phyloP scores from a whole-genome alignment of 1,140 invertebrate species.

The Drosophila pseudoobscura region DNA sequence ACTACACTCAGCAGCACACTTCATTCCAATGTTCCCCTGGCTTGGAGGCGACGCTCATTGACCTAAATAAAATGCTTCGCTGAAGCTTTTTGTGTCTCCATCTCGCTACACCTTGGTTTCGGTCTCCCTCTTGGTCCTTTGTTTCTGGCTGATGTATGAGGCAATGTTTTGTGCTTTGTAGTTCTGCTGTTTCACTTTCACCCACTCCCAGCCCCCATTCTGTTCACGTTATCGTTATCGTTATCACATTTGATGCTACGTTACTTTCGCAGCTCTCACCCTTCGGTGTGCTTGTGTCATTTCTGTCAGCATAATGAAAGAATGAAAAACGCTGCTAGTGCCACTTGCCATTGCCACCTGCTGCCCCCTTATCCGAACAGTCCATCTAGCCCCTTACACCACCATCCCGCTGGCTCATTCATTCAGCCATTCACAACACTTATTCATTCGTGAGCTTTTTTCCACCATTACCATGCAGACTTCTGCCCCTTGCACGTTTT shows the following conservation, averaged over 20 bases:
- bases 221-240: slow-evolving; percentile 47
- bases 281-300: slow-evolving; percentile 44
- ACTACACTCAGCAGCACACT: too few species aligned
- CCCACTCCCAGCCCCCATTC: too few species aligned
- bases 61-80: slow-evolving; percentile 74
- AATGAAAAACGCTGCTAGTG: slow-evolving; percentile 27
- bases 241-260: slow-evolving; percentile 66
- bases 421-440: slow-evolving; percentile 45
- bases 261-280: slow-evolving; percentile 37
- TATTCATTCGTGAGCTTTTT: slow-evolving; percentile 57
- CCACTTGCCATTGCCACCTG: slow-evolving; percentile 51
- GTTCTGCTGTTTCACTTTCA: too few species aligned
- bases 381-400: neutral
- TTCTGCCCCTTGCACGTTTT: slow-evolving; percentile 39
- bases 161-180: slow-evolving; percentile 28
- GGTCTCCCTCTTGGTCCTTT: slow-evolving; percentile 13
- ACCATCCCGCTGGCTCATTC: slow-evolving; percentile 20
- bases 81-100: slow-evolving; percentile 35
- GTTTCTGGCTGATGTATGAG: slow-evolving; percentile 51
- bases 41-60: slow-evolving; percentile 55
- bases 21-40: neutral
- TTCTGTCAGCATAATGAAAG: slow-evolving; percentile 70
- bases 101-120: neutral
- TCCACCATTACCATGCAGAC: slow-evolving; percentile 50
- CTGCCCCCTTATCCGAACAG: slow-evolving; percentile 10